These are phyloP conservation scores for Nasonia giraulti DNA, from an alignment of 1,140 invertebrate genomes.

Conservation along the genomic window DNA sequence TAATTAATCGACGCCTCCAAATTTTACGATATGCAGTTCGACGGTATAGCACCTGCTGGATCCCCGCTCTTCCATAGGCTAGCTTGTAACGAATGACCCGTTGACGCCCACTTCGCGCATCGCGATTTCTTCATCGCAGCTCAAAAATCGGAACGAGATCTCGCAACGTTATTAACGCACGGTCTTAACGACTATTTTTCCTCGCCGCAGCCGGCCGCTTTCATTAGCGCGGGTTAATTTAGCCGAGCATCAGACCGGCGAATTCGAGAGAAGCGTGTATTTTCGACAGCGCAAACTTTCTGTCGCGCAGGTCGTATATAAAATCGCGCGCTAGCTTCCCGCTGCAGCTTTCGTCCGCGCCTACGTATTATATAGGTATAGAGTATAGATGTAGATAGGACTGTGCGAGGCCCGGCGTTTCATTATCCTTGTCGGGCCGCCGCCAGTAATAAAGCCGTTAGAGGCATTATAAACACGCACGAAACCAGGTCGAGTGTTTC, in stretches of 20 bases:
- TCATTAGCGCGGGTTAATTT: slow-evolving; percentile 9
- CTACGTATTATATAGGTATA: no score
- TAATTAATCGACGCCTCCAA: no score
- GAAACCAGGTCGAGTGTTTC: slow-evolving; percentile 36
- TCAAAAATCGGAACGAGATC: background rate
- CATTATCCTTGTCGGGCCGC: slow-evolving; percentile 23
- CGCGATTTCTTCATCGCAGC: slow-evolving; percentile 34
- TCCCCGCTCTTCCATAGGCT: background rate
- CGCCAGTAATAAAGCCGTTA: slow-evolving; percentile 36
- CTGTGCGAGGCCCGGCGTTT: slow-evolving; percentile 7
- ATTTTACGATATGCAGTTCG: background rate
- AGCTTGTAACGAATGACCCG: slow-evolving; percentile 10
- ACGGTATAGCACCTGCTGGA: background rate
- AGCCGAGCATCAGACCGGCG: background rate
- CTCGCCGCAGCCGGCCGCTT: background rate
- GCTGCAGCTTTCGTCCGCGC: background rate
- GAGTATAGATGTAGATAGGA: background rate
- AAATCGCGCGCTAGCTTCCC: background rate
- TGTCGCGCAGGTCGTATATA: background rate
- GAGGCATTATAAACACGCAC: slow-evolving; percentile 22
- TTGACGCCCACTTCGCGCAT: slow-evolving; percentile 40
- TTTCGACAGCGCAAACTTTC: background rate
- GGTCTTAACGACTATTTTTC: background rate
- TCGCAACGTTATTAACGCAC: background rate
- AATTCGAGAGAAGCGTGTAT: background rate